These are phyloP conservation scores for Rhingia campestris DNA, from an alignment of 2,888 invertebrate genomes.

Conservation along the genomic window DNA sequence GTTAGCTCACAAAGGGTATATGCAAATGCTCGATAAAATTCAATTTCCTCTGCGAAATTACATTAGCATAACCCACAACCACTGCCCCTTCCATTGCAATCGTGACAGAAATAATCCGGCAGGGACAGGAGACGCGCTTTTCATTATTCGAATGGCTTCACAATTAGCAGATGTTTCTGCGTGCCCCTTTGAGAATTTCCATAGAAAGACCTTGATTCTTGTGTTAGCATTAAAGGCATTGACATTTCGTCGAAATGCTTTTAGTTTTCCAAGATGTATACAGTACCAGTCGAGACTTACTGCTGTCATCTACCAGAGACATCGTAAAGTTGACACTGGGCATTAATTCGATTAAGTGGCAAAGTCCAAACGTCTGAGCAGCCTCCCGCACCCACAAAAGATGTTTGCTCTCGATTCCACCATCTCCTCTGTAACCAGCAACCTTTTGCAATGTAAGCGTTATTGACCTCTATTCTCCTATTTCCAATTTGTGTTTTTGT, in stretches of 20 bases:
- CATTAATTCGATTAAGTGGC: conserved; percentile 44
- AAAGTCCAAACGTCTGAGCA: not conserved
- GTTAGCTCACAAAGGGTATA: conserved; percentile 33
- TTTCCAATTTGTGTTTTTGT: conserved; percentile 1
- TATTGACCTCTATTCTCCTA: conserved; percentile 30
- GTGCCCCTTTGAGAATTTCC: not conserved
- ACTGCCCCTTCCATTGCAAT: not conserved
- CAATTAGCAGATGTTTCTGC: conserved; percentile 54
- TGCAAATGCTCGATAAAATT: conserved; percentile 56
- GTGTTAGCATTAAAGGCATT: conserved; percentile 1
- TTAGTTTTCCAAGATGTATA: conserved; percentile 19
- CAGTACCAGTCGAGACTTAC: not conserved
- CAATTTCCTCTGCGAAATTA: conserved; percentile 59
- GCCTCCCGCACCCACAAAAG: not conserved
- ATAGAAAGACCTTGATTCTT: not conserved
- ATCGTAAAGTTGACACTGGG: conserved; percentile 25
- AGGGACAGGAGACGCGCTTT: not conserved
- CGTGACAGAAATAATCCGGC: conserved; percentile 14
- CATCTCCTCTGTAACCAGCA: not conserved
- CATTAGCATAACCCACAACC: conserved; percentile 52
- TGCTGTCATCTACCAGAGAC: conserved; percentile 2
- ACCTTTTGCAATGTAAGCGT: conserved; percentile 1
- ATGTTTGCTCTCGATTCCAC: not conserved
- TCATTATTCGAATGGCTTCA: conserved; percentile 28
- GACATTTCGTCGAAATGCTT: not conserved